Base-by-base conservation (phyloP, 2,797 vertebrate species). In the Pseudomugil tenellus region DNA sequence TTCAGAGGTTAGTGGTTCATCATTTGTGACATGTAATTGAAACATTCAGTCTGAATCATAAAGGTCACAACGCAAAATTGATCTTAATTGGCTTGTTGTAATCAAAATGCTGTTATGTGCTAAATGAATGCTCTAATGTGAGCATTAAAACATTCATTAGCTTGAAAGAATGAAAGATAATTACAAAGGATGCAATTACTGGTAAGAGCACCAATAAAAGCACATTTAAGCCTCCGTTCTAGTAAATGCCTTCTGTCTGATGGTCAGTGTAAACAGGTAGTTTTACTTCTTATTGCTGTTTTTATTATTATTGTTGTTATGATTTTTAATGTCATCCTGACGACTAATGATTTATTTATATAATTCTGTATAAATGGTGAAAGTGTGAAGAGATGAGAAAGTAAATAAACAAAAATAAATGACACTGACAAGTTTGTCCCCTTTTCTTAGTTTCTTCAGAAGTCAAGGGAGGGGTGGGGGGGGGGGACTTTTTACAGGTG, bases 61-160 rank as follows among this genome's bases (percentile, higher is more conserved):
- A 93, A 94, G 92, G 93, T 93, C 92, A 93, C 89, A 83, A 71
- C 81, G 89, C 82, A 91, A 92, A 93, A 92, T 90, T 91, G 88
- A 88, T 92, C 89, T 92, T 92, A 93, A 94, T 93, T 92, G 94
- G 89, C 89, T 92, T 88, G 86, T 87, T 88, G 91, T 93, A 92
- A 94, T 93, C 90, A 92, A 92, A 93, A 92, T 87, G 90, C 91
- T 92, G 91, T 94, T 93, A 92, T 91, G 89, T 88, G 87, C 87
- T 90, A 90, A 93, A 93, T 93, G 89, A 92, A 91, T 89, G 90
- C 85, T 88, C 89, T 91, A 91, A 93, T 93, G 93, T 86, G 90
- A 88, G 91, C 89, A 88, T 93, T 93, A 93, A 92, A 91, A 92
- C 89, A 88, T 86, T 93, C 89, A 93, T 94, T 94, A 94, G 86